Conservation (phyloP, 2,797 vertebrate species). For the Sorex maritimensis region DNA sequence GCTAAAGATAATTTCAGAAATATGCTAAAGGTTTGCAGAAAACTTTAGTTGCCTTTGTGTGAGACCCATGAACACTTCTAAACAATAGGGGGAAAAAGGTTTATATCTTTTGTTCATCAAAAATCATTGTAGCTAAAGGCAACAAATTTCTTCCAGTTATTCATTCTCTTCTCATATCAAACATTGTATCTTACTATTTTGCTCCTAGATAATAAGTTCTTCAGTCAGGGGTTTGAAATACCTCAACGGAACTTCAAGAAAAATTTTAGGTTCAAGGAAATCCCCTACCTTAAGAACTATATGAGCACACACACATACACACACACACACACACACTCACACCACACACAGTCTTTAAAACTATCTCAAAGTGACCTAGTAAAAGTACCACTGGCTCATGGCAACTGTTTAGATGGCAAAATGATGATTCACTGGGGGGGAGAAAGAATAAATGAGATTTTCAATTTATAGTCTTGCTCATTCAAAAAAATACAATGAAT, state of each 20-base stretch:
- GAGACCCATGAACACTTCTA: neutral
- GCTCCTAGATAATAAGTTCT: neutral
- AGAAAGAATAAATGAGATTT: neutral
- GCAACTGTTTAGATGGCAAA: constrained; percentile 14
- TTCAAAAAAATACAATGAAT: constrained; percentile 21
- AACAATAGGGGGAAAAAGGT: neutral
- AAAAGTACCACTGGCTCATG: neutral
- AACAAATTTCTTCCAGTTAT: neutral
- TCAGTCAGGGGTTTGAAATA: neutral
- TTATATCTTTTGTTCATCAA: neutral
- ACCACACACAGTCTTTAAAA: neutral
- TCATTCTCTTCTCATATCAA: neutral
- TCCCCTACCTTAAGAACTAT: neutral
- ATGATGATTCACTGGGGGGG: neutral
- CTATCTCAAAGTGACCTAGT: neutral
- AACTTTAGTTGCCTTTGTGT: neutral
- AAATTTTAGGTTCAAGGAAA: neutral
- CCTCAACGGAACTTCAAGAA: neutral
- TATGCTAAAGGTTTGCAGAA: neutral
- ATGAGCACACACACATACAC: neutral
- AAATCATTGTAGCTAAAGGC: neutral
- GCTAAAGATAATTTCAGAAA: neutral
- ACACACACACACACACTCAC: neutral
- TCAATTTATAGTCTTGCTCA: neutral
- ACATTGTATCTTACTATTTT: neutral